A percentile compares a stretch with the other conserved stretches of the same genome.
phyloP scores from a whole-genome alignment of 2,113 vertebrate species.

The Ophthalmolycus amberensis region DNA sequence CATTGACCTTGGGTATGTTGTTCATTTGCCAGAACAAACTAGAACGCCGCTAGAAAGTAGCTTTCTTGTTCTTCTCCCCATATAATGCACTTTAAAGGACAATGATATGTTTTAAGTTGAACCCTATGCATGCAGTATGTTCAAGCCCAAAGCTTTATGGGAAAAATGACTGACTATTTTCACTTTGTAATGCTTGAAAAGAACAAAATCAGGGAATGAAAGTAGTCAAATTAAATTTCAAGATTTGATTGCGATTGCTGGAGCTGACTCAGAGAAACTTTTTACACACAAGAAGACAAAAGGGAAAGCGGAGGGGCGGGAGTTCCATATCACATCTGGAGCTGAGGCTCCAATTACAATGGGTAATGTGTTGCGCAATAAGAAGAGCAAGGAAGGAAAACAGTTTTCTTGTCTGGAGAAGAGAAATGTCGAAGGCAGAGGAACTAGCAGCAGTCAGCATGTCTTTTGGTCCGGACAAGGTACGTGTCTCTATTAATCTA shows the following conservation, averaged over 20 bases:
- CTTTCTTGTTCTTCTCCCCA: background rate
- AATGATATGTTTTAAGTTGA: background rate
- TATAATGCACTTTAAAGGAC: background rate
- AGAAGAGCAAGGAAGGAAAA: background rate
- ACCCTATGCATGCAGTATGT: background rate
- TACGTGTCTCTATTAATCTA: slow-evolving; percentile 19
- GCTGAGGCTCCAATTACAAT: background rate
- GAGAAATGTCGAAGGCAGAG: background rate
- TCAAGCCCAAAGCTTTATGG: background rate
- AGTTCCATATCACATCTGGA: background rate
- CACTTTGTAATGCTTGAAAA: no score
- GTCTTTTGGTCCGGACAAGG: slow-evolving; percentile 13
- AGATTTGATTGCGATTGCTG: no score
- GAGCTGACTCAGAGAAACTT: no score
- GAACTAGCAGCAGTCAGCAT: background rate
- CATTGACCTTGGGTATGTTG: background rate
- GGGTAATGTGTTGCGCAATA: background rate
- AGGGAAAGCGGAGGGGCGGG: background rate
- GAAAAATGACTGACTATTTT: no score
- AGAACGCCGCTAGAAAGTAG: background rate
- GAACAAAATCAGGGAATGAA: no score
- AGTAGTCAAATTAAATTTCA: no score
- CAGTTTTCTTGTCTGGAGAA: background rate
- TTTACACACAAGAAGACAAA: no score
- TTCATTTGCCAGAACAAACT: background rate